Conservation (phyloP, 1,140 invertebrate species). For the Danaus melanippus region DNA sequence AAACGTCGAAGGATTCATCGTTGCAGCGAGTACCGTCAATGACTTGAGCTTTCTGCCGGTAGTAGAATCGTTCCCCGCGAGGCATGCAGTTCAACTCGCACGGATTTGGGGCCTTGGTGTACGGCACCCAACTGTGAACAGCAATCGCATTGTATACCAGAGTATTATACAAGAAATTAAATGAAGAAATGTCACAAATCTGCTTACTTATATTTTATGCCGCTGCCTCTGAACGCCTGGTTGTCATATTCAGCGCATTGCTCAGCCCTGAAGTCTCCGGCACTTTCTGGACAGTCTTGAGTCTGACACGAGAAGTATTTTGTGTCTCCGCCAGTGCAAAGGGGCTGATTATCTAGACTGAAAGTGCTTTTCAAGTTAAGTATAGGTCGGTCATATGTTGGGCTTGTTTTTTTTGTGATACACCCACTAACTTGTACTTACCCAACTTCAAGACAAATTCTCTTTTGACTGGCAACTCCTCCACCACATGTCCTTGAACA, state of each 20-base stretch:
- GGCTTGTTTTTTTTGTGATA: background rate
- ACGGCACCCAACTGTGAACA: conserved; percentile 86
- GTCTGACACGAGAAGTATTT: conserved; percentile 93
- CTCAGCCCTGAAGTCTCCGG: conserved; percentile 86
- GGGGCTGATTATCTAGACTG: conserved; percentile 73
- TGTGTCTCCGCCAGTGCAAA: conserved; percentile 82
- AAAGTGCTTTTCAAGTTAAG: conserved; percentile 25
- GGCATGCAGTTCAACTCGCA: conserved; percentile 98
- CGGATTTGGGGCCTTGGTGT: conserved; percentile 87
- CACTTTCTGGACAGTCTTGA: conserved; percentile 85
- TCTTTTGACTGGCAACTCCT: conserved; percentile 84
- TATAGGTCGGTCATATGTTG: too few species aligned
- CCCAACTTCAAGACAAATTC: conserved; percentile 78
- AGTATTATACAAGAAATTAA: conserved; percentile 1
- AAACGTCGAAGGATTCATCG: conserved; percentile 88
- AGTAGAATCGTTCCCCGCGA: conserved; percentile 92
- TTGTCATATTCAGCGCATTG: conserved; percentile 89
- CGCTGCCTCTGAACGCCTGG: conserved; percentile 79
- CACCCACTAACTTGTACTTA: conserved; percentile 63
- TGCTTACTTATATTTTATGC: conserved; percentile 81
- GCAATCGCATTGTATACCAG: background rate
- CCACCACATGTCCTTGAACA: conserved; percentile 92
- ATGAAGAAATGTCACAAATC: background rate
- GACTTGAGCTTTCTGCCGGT: conserved; percentile 87
- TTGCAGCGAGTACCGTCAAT: conserved; percentile 92